phyloP scores from a whole-genome alignment of 2,113 vertebrate genomes.

The Actenoides hombroni region DNA sequence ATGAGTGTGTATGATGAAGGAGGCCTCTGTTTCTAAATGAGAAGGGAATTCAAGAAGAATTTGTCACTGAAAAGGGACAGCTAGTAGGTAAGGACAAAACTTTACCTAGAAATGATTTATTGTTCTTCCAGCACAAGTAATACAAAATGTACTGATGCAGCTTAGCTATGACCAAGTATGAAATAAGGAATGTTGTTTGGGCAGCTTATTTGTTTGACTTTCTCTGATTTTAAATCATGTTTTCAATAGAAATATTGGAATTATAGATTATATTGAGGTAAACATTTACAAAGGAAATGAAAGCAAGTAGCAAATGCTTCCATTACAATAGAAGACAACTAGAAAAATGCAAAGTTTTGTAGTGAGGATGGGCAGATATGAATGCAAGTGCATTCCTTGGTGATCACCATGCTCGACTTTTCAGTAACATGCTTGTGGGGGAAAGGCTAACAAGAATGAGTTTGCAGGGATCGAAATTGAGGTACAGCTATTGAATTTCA shows the following conservation, averaged over 20 bases:
- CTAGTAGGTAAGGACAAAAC: constrained; percentile 3
- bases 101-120: neutral
- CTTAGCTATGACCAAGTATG: neutral
- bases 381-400: neutral
- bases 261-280: neutral
- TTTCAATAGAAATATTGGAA: neutral
- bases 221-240: neutral
- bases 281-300: neutral
- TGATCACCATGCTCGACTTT: neutral
- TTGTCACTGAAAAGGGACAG: neutral
- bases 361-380: neutral
- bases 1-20: neutral
- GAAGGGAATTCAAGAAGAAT: constrained; percentile 21
- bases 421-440: neutral
- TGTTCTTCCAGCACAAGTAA: neutral
- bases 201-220: neutral
- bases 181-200: neutral
- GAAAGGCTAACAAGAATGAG: neutral
- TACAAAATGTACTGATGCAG: neutral
- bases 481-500: neutral
- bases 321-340: neutral
- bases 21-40: constrained; percentile 29
- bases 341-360: neutral
- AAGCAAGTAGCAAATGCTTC: neutral
- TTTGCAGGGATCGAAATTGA: neutral